A percentile compares a stretch with the other conserved stretches of the same genome.
Conservation (phyloP, 1,140 invertebrate genomes). For the Apis laboriosa region DNA sequence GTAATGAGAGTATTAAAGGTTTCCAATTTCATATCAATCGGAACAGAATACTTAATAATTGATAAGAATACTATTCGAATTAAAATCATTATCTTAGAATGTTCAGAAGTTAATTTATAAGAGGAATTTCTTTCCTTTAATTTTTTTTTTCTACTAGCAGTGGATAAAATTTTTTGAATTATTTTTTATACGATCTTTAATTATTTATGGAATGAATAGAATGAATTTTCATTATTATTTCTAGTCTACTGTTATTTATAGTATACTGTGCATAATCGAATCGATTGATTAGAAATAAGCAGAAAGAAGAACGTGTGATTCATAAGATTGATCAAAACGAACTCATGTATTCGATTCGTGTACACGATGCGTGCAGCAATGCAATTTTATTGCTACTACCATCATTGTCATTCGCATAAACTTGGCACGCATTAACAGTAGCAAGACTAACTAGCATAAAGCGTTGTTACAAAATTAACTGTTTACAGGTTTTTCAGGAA, state of each 20-base stretch:
- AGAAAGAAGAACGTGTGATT: constrained; percentile 24
- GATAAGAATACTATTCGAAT: neutral
- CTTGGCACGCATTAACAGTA: constrained; percentile 3
- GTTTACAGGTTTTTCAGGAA: neutral
- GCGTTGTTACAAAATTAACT: neutral
- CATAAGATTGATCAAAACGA: constrained; percentile 25
- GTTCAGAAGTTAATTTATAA: too few relatives aligned
- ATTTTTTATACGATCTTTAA: too few relatives aligned
- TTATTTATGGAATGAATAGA: too few relatives aligned
- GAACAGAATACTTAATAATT: neutral
- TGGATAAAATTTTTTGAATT: too few relatives aligned
- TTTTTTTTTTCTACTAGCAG: too few relatives aligned
- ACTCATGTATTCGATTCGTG: constrained; percentile 56
- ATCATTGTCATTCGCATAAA: neutral
- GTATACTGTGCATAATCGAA: constrained; percentile 1
- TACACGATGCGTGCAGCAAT: constrained; percentile 59
- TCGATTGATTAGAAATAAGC: constrained; percentile 30
- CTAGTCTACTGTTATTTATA: neutral
- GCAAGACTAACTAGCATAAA: neutral
- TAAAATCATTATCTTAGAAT: neutral
- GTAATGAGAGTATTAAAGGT: constrained; percentile 39
- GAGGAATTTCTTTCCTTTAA: too few relatives aligned
- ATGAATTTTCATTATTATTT: neutral
- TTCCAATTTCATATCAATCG: constrained; percentile 51
- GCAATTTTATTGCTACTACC: constrained; percentile 47